Evolutionary conservation across 2,797 vertebrate species (phyloP), one percentile per base, ranked within the genome.

Genomic region (Acanthopagrus latus): DNA sequence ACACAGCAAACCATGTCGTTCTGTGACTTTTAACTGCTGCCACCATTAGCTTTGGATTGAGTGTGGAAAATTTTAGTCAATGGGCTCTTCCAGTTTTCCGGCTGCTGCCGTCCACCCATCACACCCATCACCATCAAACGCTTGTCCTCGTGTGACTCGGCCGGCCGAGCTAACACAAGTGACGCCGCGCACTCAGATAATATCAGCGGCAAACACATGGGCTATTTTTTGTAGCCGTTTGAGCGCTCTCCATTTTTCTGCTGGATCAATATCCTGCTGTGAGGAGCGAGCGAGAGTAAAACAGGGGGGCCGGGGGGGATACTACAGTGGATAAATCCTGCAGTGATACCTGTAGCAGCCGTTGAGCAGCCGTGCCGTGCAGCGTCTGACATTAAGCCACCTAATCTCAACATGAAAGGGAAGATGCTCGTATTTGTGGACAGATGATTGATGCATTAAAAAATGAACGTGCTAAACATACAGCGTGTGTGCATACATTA

Each of bases 331-430:
- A 75, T 70, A 80, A 77, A 83, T 75, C 85, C 85, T 80, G 87
- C 81, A 67, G 73, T 41, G 59, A 64, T 76, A 89, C 84, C 78
- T 90, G 84, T 73, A 78, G 74, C 74, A 67, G 65, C 16, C 21
- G 51, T 72, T 62, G 64, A 73, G 75, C 67, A 52, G 74, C 52
- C 43, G 5, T 50, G 41, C 58, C 62, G 13, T 25, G 56, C 64
- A 69, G 71, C 66, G 71, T 71, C 70, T 81, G 81, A 83, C 80
- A 69, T 71, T 85, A 81, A 80, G 74, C 64, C 33, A 76, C 59
- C 38, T 86, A 79, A 91, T 86, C 77, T 77, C 47, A 68, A 69
- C 60, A 77, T 81, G 76, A 87, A 85, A 84, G 78, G 71, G 62
- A 77, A 51, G 48, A 78, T 16, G 38, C 54, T 77, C 64, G 43